Conservation (phyloP, 2,113 vertebrate species). For the Microtus richardsoni region DNA sequence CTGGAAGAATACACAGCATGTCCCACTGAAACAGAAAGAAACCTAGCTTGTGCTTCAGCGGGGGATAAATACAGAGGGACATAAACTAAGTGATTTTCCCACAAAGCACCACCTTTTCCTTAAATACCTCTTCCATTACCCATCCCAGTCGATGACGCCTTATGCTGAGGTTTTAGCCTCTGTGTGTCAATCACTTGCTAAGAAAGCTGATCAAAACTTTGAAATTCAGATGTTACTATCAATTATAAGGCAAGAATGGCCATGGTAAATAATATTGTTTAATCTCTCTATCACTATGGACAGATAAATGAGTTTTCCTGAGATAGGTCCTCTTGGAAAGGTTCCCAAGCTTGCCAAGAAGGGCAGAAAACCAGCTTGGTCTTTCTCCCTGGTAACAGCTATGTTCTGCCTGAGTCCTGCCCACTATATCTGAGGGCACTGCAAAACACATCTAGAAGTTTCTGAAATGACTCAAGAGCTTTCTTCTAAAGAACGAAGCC, state of each 20-base stretch:
- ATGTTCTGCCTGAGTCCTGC: background rate
- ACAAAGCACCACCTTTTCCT: background rate
- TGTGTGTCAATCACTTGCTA: background rate
- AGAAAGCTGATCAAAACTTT: conserved; percentile 41
- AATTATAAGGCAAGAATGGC: background rate
- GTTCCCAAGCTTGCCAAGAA: background rate
- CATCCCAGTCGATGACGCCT: background rate
- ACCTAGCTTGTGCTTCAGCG: background rate
- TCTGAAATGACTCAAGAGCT: conserved; percentile 18
- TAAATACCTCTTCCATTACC: background rate
- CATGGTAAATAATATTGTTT: background rate
- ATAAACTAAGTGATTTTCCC: background rate
- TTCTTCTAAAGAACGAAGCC: conserved; percentile 26
- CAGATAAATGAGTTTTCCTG: background rate
- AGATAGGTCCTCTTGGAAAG: background rate
- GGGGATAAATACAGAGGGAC: background rate
- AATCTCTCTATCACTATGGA: background rate
- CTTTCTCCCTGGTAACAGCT: background rate
- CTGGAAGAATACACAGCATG: background rate
- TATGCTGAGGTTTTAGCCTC: background rate
- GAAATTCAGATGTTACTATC: conserved; percentile 13
- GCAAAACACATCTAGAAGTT: background rate
- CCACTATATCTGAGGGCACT: background rate
- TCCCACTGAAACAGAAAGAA: background rate
- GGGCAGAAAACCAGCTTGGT: background rate